Evolutionary conservation across 2,113 vertebrate genomes (phyloP).

Genomic region (Platichthys flesus): DNA sequence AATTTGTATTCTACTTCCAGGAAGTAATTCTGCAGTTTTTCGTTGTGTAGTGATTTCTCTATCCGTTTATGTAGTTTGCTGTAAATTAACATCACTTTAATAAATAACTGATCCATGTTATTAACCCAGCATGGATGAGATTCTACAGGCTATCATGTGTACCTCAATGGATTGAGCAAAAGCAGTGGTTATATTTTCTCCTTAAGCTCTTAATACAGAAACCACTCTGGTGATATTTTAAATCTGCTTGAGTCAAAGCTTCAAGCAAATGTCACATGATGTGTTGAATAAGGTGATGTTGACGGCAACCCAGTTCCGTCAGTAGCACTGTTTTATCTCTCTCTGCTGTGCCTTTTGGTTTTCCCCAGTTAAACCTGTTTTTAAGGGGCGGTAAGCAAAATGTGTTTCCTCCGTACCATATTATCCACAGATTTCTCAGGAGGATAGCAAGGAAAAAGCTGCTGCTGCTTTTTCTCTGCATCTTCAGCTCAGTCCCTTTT

Average conservation of each 20-base stretch:
- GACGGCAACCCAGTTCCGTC: constrained; percentile 60
- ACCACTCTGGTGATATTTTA: constrained; percentile 30
- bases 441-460: constrained; percentile 64
- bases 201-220: constrained; percentile 6
- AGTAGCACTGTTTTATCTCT: constrained; percentile 58
- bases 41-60: not conserved
- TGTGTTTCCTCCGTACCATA: constrained; percentile 74
- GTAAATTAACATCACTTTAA: not conserved
- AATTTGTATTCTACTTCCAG: not conserved
- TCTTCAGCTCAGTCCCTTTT: constrained; percentile 54
- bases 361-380: constrained; percentile 71
- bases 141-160: not conserved
- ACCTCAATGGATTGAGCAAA: not conserved
- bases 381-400: constrained; percentile 72
- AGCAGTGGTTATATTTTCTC: not conserved
- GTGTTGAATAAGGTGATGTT: constrained; percentile 54
- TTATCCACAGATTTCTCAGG: constrained; percentile 72
- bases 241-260: constrained; percentile 22
- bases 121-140: not conserved
- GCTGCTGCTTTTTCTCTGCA: constrained; percentile 57
- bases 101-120: not conserved
- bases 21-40: not conserved
- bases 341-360: constrained; percentile 49
- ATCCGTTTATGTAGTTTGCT: not conserved
- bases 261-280: constrained; percentile 35